Evolutionary conservation across 37 sponge, comb jelly and placozoan species (phyloP).

Genomic region (Amphimedon queenslandica): DNA sequence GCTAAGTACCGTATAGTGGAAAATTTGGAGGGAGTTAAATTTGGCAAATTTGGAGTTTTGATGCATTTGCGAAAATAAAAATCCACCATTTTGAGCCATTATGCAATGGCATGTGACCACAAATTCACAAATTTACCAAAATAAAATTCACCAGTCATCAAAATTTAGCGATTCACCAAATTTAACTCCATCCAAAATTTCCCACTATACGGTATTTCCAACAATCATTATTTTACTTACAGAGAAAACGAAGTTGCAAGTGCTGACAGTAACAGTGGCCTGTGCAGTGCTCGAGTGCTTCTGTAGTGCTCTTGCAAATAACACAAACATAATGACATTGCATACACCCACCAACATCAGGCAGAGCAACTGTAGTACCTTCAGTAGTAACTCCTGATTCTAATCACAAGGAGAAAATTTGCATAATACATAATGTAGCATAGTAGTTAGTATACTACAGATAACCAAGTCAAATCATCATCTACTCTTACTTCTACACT

Average conservation of each 20-base stretch:
- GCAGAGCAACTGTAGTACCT: constrained; percentile 18
- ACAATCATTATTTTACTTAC: constrained; percentile 37
- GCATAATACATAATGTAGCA: neutral
- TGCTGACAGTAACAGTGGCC: constrained; percentile 60
- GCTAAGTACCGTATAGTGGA: too few relatives aligned
- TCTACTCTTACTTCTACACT: too few relatives aligned
- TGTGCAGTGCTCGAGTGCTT: constrained; percentile 48
- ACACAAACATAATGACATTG: constrained; percentile 76
- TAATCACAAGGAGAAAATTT: too few relatives aligned
- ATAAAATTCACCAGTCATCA: neutral
- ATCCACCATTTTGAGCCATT: too few relatives aligned
- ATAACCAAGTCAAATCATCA: too few relatives aligned
- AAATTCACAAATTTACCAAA: too few relatives aligned
- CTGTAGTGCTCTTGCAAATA: constrained; percentile 62
- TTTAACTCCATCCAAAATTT: too few relatives aligned
- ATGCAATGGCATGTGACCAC: neutral
- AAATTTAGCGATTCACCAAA: too few relatives aligned
- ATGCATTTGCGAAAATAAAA: too few relatives aligned
- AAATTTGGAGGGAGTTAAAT: too few relatives aligned
- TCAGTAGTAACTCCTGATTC: constrained; percentile 19
- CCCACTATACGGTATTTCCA: too few relatives aligned
- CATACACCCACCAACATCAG: constrained; percentile 41
- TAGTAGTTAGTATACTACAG: neutral
- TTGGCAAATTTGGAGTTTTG: too few relatives aligned
- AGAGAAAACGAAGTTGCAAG: constrained; percentile 59